phyloP scores from a whole-genome alignment of 2,888 invertebrate species.

The Eristalinus aeneus region DNA sequence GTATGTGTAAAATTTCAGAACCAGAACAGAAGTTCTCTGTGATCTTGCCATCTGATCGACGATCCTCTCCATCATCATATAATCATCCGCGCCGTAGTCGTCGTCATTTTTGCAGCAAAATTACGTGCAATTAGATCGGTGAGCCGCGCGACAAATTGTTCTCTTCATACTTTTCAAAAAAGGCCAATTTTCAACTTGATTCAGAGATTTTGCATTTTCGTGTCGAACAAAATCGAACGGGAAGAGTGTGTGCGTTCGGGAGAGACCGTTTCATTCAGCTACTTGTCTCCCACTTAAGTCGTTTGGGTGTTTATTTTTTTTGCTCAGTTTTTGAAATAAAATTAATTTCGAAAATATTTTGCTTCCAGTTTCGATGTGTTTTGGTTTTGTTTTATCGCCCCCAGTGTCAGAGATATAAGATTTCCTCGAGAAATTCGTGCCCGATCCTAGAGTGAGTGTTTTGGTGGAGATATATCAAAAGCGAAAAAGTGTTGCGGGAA shows the following conservation, averaged over 20 bases:
- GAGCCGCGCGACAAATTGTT: slow-evolving; percentile 67
- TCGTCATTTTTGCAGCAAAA: slow-evolving; percentile 71
- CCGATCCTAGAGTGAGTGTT: slow-evolving; percentile 44
- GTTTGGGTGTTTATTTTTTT: slow-evolving; percentile 7
- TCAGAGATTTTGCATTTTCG: slow-evolving; percentile 63
- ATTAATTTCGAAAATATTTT: slow-evolving; percentile 16
- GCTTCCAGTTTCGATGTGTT: slow-evolving; percentile 20
- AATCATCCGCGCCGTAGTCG: slow-evolving; percentile 66
- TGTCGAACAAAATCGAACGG: slow-evolving; percentile 9
- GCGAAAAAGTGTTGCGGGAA: slow-evolving; percentile 49
- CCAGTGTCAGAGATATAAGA: slow-evolving; percentile 53
- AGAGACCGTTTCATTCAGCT: slow-evolving; percentile 32
- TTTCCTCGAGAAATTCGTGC: slow-evolving; percentile 24
- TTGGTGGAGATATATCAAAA: slow-evolving; percentile 44
- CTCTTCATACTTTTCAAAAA: slow-evolving; percentile 43
- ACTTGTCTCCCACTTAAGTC: slow-evolving; percentile 55
- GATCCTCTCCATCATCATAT: slow-evolving; percentile 71
- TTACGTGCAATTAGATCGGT: slow-evolving; percentile 71
- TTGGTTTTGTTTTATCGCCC: slow-evolving; percentile 27
- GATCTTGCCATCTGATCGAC: slow-evolving; percentile 69
- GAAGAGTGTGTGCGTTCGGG: slow-evolving; percentile 55
- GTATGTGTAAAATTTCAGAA: slow-evolving; percentile 23
- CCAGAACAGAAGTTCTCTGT: slow-evolving; percentile 42
- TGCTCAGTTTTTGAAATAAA: slow-evolving; percentile 6
- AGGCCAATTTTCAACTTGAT: slow-evolving; percentile 47